These are phyloP conservation scores for Allacma fusca DNA, from an alignment of 2,888 invertebrate genomes.

Conservation along the genomic window DNA sequence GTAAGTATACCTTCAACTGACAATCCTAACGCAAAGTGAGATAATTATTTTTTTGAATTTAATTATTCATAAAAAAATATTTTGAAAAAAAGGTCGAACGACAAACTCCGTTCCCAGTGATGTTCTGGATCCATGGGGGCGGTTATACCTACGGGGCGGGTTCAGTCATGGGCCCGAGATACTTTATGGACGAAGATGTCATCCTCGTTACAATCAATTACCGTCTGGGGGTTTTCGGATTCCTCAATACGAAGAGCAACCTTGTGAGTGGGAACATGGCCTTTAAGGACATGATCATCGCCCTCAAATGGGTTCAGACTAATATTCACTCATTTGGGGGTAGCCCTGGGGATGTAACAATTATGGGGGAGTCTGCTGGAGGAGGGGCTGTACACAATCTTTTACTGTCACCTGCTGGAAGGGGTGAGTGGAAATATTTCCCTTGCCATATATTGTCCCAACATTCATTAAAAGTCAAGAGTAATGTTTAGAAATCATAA, in stretches of 20 bases:
- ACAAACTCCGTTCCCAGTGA: not conserved
- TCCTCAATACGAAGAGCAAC: not conserved
- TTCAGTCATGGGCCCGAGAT: not conserved
- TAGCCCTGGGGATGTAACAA: not conserved
- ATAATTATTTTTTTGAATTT: too few species aligned
- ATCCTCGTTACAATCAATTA: not conserved
- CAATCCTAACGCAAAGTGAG: not conserved
- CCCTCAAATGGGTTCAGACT: not conserved
- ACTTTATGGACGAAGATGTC: constrained; percentile 6
- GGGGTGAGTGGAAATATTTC: not conserved
- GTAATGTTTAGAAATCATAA: not conserved
- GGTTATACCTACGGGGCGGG: not conserved
- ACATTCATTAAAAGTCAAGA: too few species aligned
- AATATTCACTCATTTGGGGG: not conserved
- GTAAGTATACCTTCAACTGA: too few species aligned
- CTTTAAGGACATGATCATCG: not conserved
- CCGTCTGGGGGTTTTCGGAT: not conserved
- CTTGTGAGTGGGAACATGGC: not conserved
- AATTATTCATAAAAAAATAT: not conserved
- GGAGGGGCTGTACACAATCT: not conserved
- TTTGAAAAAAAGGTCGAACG: not conserved
- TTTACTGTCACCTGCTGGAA: not conserved
- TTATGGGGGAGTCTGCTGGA: constrained; percentile 13
- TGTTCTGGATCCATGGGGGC: constrained; percentile 12
- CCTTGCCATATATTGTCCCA: too few species aligned